These are phyloP conservation scores for Zapornia atra DNA, from an alignment of 2,113 vertebrate genomes.

Conservation along the genomic window DNA sequence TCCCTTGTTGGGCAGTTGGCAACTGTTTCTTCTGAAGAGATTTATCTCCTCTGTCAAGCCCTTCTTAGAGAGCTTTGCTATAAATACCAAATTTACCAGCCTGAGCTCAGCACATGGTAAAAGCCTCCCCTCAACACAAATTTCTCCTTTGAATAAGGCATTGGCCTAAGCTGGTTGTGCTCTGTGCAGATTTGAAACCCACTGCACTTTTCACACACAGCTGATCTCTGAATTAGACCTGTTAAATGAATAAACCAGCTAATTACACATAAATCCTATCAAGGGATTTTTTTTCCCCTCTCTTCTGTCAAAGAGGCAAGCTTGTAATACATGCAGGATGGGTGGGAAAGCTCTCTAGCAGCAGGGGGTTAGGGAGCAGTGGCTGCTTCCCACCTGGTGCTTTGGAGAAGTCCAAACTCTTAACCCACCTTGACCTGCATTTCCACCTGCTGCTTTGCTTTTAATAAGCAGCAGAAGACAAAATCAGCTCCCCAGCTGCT, in stretches of 20 bases:
- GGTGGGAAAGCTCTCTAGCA: background rate
- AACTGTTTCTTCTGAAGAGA: background rate
- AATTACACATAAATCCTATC: conserved; percentile 63
- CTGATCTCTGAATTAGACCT: conserved; percentile 59
- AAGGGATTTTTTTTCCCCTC: conserved; percentile 26
- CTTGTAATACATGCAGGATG: background rate
- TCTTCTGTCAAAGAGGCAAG: background rate
- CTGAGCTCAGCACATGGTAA: background rate
- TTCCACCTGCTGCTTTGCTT: background rate
- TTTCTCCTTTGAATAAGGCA: background rate
- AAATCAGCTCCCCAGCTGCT: background rate
- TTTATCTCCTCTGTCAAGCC: background rate
- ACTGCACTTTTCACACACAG: conserved; percentile 45
- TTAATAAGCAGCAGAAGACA: background rate
- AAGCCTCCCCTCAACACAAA: background rate
- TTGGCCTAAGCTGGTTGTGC: background rate
- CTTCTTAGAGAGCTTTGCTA: background rate
- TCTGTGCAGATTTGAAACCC: background rate
- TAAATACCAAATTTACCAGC: background rate
- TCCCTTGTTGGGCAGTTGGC: background rate
- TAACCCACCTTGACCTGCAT: background rate
- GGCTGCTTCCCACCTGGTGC: background rate
- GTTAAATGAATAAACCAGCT: conserved; percentile 61
- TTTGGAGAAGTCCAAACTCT: background rate
- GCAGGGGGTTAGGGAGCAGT: background rate